phyloP scores from a whole-genome alignment of 2,888 invertebrate genomes.

The Leistus spinibarbis region DNA sequence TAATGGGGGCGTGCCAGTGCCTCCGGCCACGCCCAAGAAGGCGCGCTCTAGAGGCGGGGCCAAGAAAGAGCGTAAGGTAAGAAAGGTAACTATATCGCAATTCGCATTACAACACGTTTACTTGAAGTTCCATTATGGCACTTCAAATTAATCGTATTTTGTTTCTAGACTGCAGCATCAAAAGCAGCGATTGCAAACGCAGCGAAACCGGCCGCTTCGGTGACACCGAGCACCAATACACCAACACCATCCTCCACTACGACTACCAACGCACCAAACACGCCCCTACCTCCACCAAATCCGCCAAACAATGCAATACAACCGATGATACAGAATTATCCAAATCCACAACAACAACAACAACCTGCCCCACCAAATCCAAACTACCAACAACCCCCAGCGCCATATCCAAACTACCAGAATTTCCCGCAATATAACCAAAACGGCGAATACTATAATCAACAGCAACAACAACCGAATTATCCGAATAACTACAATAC shows the following conservation, averaged over 20 bases:
- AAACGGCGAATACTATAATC: conserved; percentile 35
- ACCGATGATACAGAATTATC: background rate
- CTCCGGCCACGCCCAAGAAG: conserved; percentile 48
- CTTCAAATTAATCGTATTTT: background rate
- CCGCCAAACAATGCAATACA: background rate
- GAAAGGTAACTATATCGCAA: background rate
- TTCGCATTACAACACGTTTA: too few species aligned
- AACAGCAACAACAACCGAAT: conserved; percentile 44
- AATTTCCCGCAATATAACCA: conserved; percentile 17
- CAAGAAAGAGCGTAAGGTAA: conserved; percentile 44
- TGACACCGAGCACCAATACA: conserved; percentile 56
- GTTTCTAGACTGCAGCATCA: conserved; percentile 22
- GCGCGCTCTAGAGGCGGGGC: conserved; percentile 41
- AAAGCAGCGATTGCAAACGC: background rate
- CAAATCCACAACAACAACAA: conserved; percentile 1
- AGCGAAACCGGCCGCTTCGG: conserved; percentile 62
- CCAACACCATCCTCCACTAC: conserved; percentile 26
- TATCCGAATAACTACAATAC: conserved; percentile 31
- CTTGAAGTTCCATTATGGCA: too few species aligned
- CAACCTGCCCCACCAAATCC: conserved; percentile 17
- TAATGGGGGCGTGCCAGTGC: conserved; percentile 12
- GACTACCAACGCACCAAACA: conserved; percentile 1
- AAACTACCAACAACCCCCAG: conserved; percentile 16
- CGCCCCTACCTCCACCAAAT: background rate
- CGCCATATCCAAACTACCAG: conserved; percentile 31